Evolutionary conservation across 2,113 vertebrate species (phyloP).

Genomic region (Campylorhamphus procurvoides): DNA sequence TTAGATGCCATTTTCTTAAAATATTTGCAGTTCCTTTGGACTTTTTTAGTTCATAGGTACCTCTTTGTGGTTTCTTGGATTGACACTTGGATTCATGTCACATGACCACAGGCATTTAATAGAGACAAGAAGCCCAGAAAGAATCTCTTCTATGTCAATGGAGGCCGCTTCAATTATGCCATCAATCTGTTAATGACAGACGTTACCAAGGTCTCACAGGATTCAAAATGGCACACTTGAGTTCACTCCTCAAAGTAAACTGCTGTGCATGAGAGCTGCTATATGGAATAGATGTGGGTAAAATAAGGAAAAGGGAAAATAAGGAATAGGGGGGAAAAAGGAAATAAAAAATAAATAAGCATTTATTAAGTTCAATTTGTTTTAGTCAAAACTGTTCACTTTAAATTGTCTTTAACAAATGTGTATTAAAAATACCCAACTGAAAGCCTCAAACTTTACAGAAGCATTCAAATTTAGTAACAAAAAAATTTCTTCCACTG

Average conservation of each 20-base stretch:
- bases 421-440: background rate
- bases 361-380: background rate
- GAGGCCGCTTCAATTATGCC: background rate
- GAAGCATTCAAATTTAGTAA: background rate
- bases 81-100: background rate
- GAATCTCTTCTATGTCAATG: background rate
- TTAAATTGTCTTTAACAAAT: background rate
- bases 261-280: background rate
- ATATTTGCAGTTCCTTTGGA: background rate
- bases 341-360: background rate
- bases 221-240: background rate
- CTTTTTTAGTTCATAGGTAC: background rate
- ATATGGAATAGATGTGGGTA: background rate
- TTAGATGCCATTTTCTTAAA: background rate
- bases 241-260: background rate
- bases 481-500: background rate
- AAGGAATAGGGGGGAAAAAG: background rate
- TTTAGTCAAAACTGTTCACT: background rate
- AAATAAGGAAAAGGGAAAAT: too few relatives aligned
- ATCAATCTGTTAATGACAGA: background rate
- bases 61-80: background rate
- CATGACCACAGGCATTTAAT: background rate
- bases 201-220: background rate
- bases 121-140: fast-evolving
- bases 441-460: background rate